A percentile compares a stretch with the other conserved stretches of the same genome.
These are phyloP conservation scores for Aleadryas rufinucha DNA, from an alignment of 2,113 vertebrate genomes.

Conservation along the genomic window DNA sequence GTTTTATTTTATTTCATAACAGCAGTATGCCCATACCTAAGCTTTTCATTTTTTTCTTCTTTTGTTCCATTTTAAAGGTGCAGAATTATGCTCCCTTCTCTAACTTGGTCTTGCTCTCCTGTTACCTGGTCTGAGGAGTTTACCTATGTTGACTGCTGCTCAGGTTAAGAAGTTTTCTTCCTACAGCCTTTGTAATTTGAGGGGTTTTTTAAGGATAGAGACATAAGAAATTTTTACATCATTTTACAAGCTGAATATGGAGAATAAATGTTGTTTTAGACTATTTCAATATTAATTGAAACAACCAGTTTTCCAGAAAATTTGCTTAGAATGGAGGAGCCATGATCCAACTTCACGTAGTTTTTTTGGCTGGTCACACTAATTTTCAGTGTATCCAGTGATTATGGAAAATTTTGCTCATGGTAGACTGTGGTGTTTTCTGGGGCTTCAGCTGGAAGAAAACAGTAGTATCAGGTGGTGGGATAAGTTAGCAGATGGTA, in stretches of 20 bases:
- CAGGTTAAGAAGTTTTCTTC: neutral
- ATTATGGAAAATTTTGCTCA: neutral
- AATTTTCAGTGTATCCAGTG: neutral
- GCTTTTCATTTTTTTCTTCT: accelerated
- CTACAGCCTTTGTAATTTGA: neutral
- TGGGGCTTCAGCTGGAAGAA: neutral
- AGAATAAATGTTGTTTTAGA: neutral
- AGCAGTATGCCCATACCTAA: neutral
- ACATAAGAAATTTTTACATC: neutral
- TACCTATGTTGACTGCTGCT: neutral
- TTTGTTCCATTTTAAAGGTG: neutral
- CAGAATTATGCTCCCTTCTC: neutral
- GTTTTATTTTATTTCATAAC: neutral
- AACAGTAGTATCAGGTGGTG: neutral
- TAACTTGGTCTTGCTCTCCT: neutral
- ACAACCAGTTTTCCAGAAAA: neutral
- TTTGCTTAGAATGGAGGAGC: neutral
- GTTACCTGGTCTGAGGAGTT: neutral
- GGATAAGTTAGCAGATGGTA: neutral
- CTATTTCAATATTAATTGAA: neutral
- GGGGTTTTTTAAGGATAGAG: neutral
- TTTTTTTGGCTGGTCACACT: neutral
- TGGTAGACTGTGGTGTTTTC: neutral
- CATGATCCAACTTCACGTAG: neutral
- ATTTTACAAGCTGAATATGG: neutral